Evolutionary conservation across 1,140 invertebrate genomes (phyloP), one percentile per base, ranked within the genome.

Genomic region (Zaprionus vittiger): DNA sequence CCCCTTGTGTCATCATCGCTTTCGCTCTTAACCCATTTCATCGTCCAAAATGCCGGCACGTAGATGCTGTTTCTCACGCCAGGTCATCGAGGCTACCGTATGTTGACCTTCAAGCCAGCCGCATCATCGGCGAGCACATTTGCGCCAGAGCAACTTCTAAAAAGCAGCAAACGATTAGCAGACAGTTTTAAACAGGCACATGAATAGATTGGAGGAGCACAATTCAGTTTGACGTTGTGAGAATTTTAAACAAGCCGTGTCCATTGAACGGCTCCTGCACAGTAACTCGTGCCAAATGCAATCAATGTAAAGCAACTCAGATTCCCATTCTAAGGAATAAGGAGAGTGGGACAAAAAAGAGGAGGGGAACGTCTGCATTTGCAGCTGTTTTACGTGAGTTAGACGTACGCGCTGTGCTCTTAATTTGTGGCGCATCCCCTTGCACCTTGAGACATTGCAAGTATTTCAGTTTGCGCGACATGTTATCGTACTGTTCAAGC

Each of bases 11-110:
- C 62, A 22, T 65, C 66, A 69, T 90, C 73, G 28, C 73, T 77
- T 22, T n/a, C 61, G 49, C 82, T 57, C 7, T 71, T 85, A 12
- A 31, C 98, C 98, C 98, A 99, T 99, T 91, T 99, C 98, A 94
- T 99, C 98, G 65, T 98, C 98, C 54, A 92, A 75, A 47, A 97
- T 95, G 4, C 98, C 98, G 6, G 97, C 98, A 52, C 95, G 89
- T 1, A 98, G 98, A 75, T 94, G 94, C 92, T 98, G 96, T 7
- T 94, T 94, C 93, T 99, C 98, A 57, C 98, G 93, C 97, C 98
- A 99, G 1, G 95, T 72, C 62, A 99, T 93, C 98, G 98, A 99
- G 15, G 96, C 95, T 0, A 99, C 93, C 2, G 97, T 98, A 81
- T 97, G 95, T 95, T 94, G 1, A 97, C 94, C 78, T 93, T 95